Evolutionary conservation across 2,797 vertebrate genomes (phyloP), one percentile per base, ranked within the genome.

Genomic region (Arrhamphus sclerolepis): DNA sequence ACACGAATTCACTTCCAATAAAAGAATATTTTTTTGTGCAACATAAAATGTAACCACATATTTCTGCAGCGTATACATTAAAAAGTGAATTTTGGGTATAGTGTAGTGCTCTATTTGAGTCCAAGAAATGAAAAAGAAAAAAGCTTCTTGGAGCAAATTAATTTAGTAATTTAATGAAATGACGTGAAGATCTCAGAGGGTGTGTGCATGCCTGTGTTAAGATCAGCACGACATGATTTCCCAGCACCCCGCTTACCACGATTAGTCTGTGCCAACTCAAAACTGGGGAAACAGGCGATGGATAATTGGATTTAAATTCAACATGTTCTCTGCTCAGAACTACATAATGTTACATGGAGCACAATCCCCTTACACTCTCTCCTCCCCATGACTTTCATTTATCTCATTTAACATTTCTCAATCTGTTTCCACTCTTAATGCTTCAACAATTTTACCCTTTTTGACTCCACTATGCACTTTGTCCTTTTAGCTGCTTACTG

Each of bases 221-320:
- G 63, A 63, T 52, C 18, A 61, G 53, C 48, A 28, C 6, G 54
- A 47, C 39, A 34, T 51, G 18, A 31, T 69, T 62, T 70, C 55
- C 56, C 41, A 67, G 69, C 67, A 72, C 40, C 68, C 84, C 71
- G 84, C 80, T 88, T 75, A 58, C 76, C 67, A 62, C 59, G 85
- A 86, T 88, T 87, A 88, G 70, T 72, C 47, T 56, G 41, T 40
- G 48, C 13, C 19, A 10, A 58, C 46, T 65, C 57, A 46, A 34
- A 80, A 80, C 68, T 68, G 58, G 62, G 70, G 44, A 61, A 86
- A 82, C 80, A 79, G 78, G 70, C 50, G 29, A 78, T 63, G 42
- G 75, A 67, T 82, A 88, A 92, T 77, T 88, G 70, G 80, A 87
- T 88, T 87, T 82, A 82, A 90, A 90, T 90, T 69, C 82, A 81